Conservation (phyloP, 2,888 invertebrate genomes). For the Archips xylosteana region DNA sequence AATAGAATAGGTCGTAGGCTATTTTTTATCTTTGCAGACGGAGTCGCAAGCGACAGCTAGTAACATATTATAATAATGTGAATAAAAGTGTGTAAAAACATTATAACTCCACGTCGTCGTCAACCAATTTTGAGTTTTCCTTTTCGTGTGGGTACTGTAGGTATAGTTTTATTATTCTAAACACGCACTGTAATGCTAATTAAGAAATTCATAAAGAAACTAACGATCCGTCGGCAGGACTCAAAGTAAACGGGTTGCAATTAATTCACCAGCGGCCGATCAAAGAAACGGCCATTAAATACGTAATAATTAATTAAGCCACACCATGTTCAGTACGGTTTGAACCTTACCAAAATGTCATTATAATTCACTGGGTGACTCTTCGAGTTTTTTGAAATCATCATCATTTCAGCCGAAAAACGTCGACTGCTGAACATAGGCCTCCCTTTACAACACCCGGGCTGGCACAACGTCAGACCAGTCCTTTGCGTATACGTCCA, state of each 20-base stretch:
- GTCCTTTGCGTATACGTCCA: too few relatives aligned
- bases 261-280: neutral
- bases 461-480: too few relatives aligned
- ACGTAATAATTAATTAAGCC: constrained; percentile 20
- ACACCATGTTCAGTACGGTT: neutral
- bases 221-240: constrained; percentile 8
- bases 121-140: neutral
- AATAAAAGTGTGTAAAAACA: too few relatives aligned
- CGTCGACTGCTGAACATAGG: too few relatives aligned
- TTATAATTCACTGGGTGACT: neutral
- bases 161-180: neutral
- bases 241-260: neutral
- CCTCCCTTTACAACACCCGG: too few relatives aligned
- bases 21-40: too few relatives aligned
- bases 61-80: too few relatives aligned
- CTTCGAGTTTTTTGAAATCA: neutral
- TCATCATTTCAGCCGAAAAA: too few relatives aligned
- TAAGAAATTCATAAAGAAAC: neutral
- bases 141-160: neutral
- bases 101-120: too few relatives aligned
- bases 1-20: too few relatives aligned
- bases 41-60: too few relatives aligned
- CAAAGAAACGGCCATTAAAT: constrained; percentile 15
- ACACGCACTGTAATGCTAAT: neutral
- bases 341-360: neutral